Percentiles rank a stretch among this genome's conserved stretches.
phyloP scores from a whole-genome alignment of 2,888 invertebrate genomes.

The Andrena flavipes region DNA sequence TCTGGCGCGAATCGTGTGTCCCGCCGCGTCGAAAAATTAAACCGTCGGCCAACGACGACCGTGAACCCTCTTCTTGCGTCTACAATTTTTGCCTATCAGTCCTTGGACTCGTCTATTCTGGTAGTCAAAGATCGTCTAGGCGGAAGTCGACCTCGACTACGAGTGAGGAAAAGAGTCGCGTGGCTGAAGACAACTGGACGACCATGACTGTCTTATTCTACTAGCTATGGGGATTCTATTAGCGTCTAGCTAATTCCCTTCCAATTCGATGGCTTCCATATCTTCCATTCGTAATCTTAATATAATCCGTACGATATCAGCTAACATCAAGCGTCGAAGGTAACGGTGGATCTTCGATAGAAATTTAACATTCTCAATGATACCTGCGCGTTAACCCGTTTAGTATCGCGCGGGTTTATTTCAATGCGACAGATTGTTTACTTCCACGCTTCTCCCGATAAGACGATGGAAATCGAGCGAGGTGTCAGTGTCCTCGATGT shows the following conservation, averaged over 20 bases:
- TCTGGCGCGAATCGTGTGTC: slow-evolving; percentile 20
- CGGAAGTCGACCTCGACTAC: slow-evolving; percentile 23
- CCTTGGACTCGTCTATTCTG: slow-evolving; percentile 51
- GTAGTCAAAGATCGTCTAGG: slow-evolving; percentile 18
- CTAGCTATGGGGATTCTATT: slow-evolving; percentile 3
- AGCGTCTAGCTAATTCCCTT: background rate
- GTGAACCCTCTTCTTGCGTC: slow-evolving; percentile 58
- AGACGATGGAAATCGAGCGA: slow-evolving; percentile 6
- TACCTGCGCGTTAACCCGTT: background rate
- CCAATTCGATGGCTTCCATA: background rate
- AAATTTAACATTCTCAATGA: too few species aligned
- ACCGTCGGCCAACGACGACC: slow-evolving; percentile 45
- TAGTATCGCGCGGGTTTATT: background rate
- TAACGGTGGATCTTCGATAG: too few species aligned
- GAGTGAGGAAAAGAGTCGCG: background rate
- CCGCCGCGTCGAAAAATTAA: slow-evolving; percentile 42
- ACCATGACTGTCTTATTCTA: slow-evolving; percentile 34
- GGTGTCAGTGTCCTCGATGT: slow-evolving; percentile 48
- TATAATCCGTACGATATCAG: too few species aligned
- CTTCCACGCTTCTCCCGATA: background rate
- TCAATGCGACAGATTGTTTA: background rate
- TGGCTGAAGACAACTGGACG: background rate
- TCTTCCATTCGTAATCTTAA: too few species aligned
- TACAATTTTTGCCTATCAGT: slow-evolving; percentile 42
- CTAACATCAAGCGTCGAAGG: too few species aligned